phyloP scores from a whole-genome alignment of 2,888 invertebrate genomes.

The Melitaea athalia region DNA sequence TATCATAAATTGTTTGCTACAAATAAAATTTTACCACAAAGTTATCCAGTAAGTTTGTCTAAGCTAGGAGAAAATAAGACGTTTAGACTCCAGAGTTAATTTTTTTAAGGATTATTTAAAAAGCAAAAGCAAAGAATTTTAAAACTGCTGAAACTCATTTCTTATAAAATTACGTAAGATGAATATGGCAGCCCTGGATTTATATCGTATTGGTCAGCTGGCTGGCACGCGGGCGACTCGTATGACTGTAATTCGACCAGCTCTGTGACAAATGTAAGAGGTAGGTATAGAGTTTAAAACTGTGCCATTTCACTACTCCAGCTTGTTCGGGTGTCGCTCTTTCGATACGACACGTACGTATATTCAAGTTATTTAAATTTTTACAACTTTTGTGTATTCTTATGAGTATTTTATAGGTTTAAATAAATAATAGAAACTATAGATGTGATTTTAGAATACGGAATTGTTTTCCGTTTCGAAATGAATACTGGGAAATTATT shows the following conservation, averaged over 20 bases:
- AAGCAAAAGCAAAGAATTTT: no score
- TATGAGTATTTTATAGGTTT: no score
- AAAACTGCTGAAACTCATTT: not conserved
- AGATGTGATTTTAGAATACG: no score
- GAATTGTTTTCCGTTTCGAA: no score
- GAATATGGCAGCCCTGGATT: conserved; percentile 11
- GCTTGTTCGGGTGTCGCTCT: conserved; percentile 1
- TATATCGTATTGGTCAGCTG: conserved; percentile 32
- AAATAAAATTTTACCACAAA: no score
- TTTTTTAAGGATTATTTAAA: no score
- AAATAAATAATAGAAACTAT: no score
- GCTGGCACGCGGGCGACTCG: conserved; percentile 59
- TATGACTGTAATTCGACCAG: conserved; percentile 68
- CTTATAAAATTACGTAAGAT: not conserved
- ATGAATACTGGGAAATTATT: no score
- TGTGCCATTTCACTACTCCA: conserved; percentile 40
- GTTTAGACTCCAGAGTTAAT: no score
- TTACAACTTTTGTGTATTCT: not conserved
- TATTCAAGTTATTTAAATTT: not conserved
- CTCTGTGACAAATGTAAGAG: conserved; percentile 72
- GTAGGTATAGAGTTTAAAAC: conserved; percentile 58
- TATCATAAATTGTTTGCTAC: no score
- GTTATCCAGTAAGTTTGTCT: no score
- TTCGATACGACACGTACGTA: not conserved
- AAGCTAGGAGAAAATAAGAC: no score